Percentiles rank a stretch among this genome's conserved stretches.
These are phyloP conservation scores for Oreotragus oreotragus DNA, from an alignment of 2,113 vertebrate species.

Conservation along the genomic window DNA sequence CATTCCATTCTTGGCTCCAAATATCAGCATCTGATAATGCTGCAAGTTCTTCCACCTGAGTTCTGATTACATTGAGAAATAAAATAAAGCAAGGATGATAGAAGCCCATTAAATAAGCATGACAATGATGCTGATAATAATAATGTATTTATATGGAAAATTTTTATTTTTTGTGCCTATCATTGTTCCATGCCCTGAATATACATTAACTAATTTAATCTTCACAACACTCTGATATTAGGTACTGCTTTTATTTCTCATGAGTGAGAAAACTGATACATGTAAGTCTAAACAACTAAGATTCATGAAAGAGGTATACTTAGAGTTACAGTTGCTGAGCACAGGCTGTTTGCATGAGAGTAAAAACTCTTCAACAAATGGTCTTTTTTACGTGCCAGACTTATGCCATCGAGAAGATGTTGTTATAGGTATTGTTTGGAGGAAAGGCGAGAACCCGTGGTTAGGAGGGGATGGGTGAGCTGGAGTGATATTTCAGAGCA, in stretches of 20 bases:
- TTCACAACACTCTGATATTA: not conserved
- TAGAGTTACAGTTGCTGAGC: not conserved
- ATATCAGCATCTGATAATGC: not conserved
- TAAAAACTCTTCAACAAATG: not conserved
- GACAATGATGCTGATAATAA: not conserved
- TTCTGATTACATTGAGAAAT: not conserved
- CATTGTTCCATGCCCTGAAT: not conserved
- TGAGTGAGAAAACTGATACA: not conserved
- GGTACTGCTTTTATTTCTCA: not conserved
- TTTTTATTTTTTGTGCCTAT: not conserved
- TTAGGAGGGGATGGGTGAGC: too few species aligned
- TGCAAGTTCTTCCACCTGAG: not conserved
- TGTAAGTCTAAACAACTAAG: not conserved
- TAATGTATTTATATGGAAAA: not conserved
- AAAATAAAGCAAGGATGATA: not conserved
- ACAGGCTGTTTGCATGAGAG: fast-evolving
- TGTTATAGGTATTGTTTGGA: not conserved
- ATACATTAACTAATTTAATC: not conserved
- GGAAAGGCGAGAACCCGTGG: fast-evolving
- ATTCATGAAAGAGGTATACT: not conserved
- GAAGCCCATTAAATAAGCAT: not conserved
- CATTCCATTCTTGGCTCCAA: not conserved
- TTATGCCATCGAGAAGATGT: fast-evolving
- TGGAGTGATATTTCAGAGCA: not conserved
- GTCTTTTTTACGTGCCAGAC: not conserved